Percentiles rank a stretch among this genome's conserved stretches.
Conservation (phyloP, 30 jellyfish, hydroid and myxozoan genomes). For the Cassiopea xamachana region DNA sequence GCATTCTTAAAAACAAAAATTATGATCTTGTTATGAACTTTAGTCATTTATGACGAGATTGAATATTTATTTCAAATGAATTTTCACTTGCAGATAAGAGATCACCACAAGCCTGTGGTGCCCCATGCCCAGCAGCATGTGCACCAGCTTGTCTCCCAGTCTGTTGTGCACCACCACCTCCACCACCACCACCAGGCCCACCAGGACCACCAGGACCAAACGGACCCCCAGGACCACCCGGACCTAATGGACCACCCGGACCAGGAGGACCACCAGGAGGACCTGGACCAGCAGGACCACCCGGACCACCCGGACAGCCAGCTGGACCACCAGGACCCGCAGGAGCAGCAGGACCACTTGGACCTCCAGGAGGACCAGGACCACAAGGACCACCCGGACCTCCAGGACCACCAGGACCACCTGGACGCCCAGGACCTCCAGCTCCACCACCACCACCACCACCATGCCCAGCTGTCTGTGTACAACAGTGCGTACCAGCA, state of each 20-base stretch:
- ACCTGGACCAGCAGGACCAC: conserved; percentile 95
- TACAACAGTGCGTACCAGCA: conserved; percentile 76
- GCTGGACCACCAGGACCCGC: conserved; percentile 97
- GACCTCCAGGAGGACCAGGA: conserved; percentile 99
- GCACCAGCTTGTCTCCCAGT: conserved; percentile 97
- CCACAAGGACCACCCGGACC: conserved; percentile 99
- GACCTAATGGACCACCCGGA: conserved; percentile 99
- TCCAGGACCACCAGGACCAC: conserved; percentile 99
- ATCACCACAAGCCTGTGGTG: conserved; percentile 87
- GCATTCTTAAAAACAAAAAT: too few relatives aligned
- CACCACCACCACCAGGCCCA: conserved; percentile 99
- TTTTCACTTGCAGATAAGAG: conserved; percentile 70
- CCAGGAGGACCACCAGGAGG: conserved; percentile 98
- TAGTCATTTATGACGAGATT: neutral
- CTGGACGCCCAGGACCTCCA: conserved; percentile 99
- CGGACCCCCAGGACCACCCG: conserved; percentile 99
- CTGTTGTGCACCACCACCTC: conserved; percentile 97
- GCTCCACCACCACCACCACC: conserved; percentile 99
- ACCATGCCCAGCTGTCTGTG: conserved; percentile 95
- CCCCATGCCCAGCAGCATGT: conserved; percentile 93
- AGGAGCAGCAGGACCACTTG: conserved; percentile 89
- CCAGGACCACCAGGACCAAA: conserved; percentile 99
- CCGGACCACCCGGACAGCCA: conserved; percentile 94
- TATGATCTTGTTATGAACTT: too few relatives aligned
- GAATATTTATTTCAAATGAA: neutral